Percentiles rank a stretch among this genome's conserved stretches.
These are phyloP conservation scores for Drosophila pallidifrons DNA, from an alignment of 1,140 invertebrate genomes.

Conservation along the genomic window DNA sequence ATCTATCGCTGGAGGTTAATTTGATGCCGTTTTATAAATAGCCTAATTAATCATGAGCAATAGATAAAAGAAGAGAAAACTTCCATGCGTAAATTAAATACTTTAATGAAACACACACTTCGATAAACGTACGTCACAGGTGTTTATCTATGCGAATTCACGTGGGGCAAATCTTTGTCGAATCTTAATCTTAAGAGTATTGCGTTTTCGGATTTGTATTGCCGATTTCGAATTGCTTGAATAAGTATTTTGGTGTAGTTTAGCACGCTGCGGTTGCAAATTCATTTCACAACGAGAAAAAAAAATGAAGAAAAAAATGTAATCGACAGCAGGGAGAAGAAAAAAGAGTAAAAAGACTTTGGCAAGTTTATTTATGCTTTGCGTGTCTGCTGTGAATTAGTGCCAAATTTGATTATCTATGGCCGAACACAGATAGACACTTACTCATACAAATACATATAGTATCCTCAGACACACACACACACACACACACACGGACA, in stretches of 20 bases:
- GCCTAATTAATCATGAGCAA: neutral
- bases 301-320: slow-evolving; percentile 35
- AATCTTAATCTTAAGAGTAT: slow-evolving; percentile 14
- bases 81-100: neutral
- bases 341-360: slow-evolving; percentile 63
- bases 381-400: slow-evolving; percentile 82
- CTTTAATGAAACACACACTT: neutral
- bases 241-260: slow-evolving; percentile 44
- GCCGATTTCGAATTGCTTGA: neutral
- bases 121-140: neutral
- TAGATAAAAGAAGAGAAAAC: neutral
- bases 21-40: neutral
- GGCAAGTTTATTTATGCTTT: slow-evolving; percentile 82
- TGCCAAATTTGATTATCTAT: slow-evolving; percentile 84
- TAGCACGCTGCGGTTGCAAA: slow-evolving; percentile 60
- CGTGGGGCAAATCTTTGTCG: neutral
- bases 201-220: neutral
- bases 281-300: slow-evolving; percentile 41
- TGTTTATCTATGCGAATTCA: neutral
- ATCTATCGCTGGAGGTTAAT: neutral
- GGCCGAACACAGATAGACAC: slow-evolving; percentile 56
- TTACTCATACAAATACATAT: slow-evolving; percentile 11
- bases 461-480: slow-evolving; percentile 20
- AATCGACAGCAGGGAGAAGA: slow-evolving; percentile 48
- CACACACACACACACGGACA: neutral